phyloP scores from a whole-genome alignment of 2,888 invertebrate genomes.

The Sminthurides aquaticus region DNA sequence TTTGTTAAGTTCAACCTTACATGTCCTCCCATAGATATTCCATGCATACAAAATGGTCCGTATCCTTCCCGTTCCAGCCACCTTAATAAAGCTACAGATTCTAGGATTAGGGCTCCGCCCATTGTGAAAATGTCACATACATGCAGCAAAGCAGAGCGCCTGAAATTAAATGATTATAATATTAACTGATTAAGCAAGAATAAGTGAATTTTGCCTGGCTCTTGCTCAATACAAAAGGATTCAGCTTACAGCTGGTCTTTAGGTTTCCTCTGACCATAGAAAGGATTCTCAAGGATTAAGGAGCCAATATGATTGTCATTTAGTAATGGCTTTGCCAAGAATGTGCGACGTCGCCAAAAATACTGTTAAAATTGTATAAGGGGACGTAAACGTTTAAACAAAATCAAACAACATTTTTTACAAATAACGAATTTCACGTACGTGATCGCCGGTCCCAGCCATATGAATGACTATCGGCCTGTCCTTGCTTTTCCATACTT shows the following conservation, averaged over 20 bases:
- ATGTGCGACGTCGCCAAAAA: slow-evolving; percentile 79
- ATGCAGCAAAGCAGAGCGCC: slow-evolving; percentile 83
- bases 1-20: slow-evolving; percentile 54
- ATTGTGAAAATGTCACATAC: slow-evolving; percentile 98
- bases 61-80: slow-evolving; percentile 89
- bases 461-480: slow-evolving; percentile 87
- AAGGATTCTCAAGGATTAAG: slow-evolving; percentile 93
- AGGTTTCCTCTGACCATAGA: slow-evolving; percentile 83
- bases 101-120: slow-evolving; percentile 93
- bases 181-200: slow-evolving; percentile 1
- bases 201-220: background rate
- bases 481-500: slow-evolving; percentile 63
- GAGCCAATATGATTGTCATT: slow-evolving; percentile 85
- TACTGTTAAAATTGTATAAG: slow-evolving; percentile 54
- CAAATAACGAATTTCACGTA: slow-evolving; percentile 50
- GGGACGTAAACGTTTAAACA: background rate
- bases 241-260: slow-evolving; percentile 68
- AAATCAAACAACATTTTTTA: background rate
- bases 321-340: slow-evolving; percentile 84
- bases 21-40: slow-evolving; percentile 96
- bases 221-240: background rate
- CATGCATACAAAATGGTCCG: slow-evolving; percentile 88
- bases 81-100: slow-evolving; percentile 81
- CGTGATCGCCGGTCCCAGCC: slow-evolving; percentile 97
- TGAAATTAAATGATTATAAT: slow-evolving; percentile 46